Evolutionary conservation across 2,888 invertebrate genomes (phyloP).

Genomic region (Smittia aterrima): DNA sequence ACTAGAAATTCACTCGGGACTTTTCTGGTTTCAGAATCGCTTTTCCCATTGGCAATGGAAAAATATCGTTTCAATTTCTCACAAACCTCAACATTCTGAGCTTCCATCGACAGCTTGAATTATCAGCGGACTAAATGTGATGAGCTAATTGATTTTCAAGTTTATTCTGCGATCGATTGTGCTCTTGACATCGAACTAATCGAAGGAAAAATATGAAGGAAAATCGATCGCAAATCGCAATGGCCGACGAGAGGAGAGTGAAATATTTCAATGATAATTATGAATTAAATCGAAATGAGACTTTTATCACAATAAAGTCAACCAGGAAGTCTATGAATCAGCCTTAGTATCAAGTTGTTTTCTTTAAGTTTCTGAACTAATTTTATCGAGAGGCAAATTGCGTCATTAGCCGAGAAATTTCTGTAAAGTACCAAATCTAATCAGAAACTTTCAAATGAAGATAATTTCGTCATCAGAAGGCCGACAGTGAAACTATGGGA

Average conservation of each 20-base stretch:
- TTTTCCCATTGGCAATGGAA: neutral
- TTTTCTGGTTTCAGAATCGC: neutral
- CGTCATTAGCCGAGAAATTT: neutral
- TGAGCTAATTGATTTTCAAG: slow-evolving; percentile 29
- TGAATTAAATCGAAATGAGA: too few species aligned
- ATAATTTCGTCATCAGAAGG: neutral
- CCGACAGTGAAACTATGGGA: slow-evolving; percentile 4
- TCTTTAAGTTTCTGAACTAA: neutral
- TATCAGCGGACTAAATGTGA: neutral
- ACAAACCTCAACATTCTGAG: neutral
- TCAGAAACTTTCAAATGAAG: slow-evolving; percentile 18
- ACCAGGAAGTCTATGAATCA: slow-evolving; percentile 1
- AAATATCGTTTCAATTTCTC: neutral
- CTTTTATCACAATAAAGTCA: too few species aligned
- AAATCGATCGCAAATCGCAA: neutral
- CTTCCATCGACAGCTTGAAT: neutral
- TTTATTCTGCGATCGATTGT: neutral
- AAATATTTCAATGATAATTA: neutral
- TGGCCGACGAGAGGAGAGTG: neutral
- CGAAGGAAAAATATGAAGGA: neutral
- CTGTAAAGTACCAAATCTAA: neutral
- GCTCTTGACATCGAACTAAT: slow-evolving; percentile 19
- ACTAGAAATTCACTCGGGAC: neutral
- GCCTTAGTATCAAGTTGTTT: too few species aligned
- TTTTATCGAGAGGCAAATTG: neutral